Evolutionary conservation across 2,113 vertebrate species (phyloP), one percentile per base, ranked within the genome.

Genomic region (Scomber colias): DNA sequence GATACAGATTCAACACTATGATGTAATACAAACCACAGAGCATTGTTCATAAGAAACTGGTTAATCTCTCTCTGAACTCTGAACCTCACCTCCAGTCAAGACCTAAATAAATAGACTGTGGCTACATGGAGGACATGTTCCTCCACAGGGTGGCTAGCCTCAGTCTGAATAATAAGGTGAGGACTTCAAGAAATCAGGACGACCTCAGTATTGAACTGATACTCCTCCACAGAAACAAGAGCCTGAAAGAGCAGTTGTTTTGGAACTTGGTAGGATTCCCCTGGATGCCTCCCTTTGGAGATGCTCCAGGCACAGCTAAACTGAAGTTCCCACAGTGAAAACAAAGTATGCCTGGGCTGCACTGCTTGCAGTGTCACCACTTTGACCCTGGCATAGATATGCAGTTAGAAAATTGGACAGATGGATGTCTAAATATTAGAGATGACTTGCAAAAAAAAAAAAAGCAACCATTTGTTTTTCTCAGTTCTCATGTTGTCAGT

Each of bases 221-320:
- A 17, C 48, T n/a, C 45, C 50, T 75, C 56, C 57, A 49, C 13
- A 46, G 82, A 83, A 82, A 66, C 50, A 55, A 45, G 7, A 70
- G 68, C 27, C 64, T 75, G 53, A 78, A 76, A 61, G 57, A 73
- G 55, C 77, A 82, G 81, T 63, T 50, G 31, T 65, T 79, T 11
- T 72, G 48, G 49, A n/a, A 67, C 35, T 65, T 44, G 50, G 46
- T 64, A 53, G 2, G 21, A 68, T 82, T 75, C 55, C 48, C 51
- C 10, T 65, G 13, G 11, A 73, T 60, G 71, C 11, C 51, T 79
- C 60, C 55, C 35, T 72, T 69, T 86, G 73, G 67, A 71, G 14
- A 40, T 46, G 68, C 75, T 77, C 63, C 46, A 85, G 56, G 19
- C 51, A 24, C 49, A 64, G 27, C 44, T 55, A 60, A 67, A 19